Conservation (phyloP, 2,797 vertebrate species). For the Crenichthys baileyi region DNA sequence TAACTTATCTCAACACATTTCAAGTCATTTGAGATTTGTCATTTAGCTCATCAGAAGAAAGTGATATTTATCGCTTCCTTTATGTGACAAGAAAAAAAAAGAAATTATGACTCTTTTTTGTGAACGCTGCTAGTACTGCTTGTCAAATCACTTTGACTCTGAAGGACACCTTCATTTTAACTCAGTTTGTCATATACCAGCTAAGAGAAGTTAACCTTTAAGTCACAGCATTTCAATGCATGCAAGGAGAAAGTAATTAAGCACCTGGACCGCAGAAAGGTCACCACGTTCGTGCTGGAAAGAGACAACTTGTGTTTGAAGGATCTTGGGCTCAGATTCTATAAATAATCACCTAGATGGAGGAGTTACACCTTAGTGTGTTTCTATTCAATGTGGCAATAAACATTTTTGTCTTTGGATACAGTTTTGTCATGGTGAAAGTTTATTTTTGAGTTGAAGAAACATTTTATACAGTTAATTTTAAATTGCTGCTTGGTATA, state of each 20-base stretch:
- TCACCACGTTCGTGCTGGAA: constrained; percentile 69
- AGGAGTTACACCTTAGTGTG: constrained; percentile 1
- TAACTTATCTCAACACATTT: constrained; percentile 39
- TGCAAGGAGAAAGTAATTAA: constrained; percentile 78
- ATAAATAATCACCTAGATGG: neutral
- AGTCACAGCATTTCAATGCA: constrained; percentile 63
- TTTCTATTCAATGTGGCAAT: constrained; percentile 21
- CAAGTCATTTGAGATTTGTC: constrained; percentile 19
- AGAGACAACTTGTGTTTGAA: constrained; percentile 60
- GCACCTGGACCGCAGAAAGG: constrained; percentile 71
- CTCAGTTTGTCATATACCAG: constrained; percentile 63
- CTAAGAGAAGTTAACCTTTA: constrained; percentile 78
- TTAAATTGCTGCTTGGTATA: constrained; percentile 46
- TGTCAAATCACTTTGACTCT: constrained; percentile 62
- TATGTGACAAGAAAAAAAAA: too few species aligned
- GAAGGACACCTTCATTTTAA: constrained; percentile 42
- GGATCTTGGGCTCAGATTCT: constrained; percentile 41
- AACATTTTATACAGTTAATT: constrained; percentile 61
- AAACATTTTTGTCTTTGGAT: constrained; percentile 10
- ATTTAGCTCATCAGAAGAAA: constrained; percentile 36
- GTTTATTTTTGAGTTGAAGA: constrained; percentile 14
- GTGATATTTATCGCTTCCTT: too few species aligned
- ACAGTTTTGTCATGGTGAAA: constrained; percentile 10
- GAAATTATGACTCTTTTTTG: too few species aligned
- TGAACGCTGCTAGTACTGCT: constrained; percentile 34